These are phyloP conservation scores for Steinernema scapterisci DNA, from an alignment of 2,888 invertebrate genomes.

Conservation along the genomic window DNA sequence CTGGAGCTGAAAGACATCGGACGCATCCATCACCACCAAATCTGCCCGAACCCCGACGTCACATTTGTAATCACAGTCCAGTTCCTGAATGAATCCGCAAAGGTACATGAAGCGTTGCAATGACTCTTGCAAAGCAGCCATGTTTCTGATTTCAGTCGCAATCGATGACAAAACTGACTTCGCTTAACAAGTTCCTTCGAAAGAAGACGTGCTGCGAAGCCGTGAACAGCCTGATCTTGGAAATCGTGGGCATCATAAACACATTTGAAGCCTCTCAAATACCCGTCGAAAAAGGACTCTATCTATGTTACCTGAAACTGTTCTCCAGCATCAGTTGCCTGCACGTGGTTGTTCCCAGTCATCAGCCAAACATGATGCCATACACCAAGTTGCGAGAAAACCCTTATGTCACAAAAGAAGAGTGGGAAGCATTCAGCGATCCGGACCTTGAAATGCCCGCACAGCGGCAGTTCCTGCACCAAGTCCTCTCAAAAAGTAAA, in stretches of 20 bases:
- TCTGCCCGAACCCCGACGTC: slow-evolving; percentile 76
- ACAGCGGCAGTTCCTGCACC: slow-evolving; percentile 69
- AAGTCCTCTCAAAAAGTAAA: slow-evolving; percentile 43
- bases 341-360: slow-evolving; percentile 83
- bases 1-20: slow-evolving; percentile 90
- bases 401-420: slow-evolving; percentile 89
- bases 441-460: slow-evolving; percentile 54
- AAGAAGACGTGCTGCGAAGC: slow-evolving; percentile 73
- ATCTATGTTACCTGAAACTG: slow-evolving; percentile 93
- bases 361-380: slow-evolving; percentile 91
- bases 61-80: slow-evolving; percentile 87
- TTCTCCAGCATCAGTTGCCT: slow-evolving; percentile 77
- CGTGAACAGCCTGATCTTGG: slow-evolving; percentile 82
- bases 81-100: slow-evolving; percentile 71
- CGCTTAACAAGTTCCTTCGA: slow-evolving; percentile 80
- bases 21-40: slow-evolving; percentile 78
- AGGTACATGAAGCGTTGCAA: not conserved
- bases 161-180: slow-evolving; percentile 85
- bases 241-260: slow-evolving; percentile 78
- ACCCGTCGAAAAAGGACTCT: slow-evolving; percentile 83
- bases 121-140: not conserved
- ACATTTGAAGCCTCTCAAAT: slow-evolving; percentile 82
- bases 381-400: slow-evolving; percentile 90
- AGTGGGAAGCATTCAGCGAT: slow-evolving; percentile 86
- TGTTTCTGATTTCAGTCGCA: slow-evolving; percentile 74